phyloP scores from a whole-genome alignment of 2,113 vertebrate species.

The Chlorodrepanis virens region DNA sequence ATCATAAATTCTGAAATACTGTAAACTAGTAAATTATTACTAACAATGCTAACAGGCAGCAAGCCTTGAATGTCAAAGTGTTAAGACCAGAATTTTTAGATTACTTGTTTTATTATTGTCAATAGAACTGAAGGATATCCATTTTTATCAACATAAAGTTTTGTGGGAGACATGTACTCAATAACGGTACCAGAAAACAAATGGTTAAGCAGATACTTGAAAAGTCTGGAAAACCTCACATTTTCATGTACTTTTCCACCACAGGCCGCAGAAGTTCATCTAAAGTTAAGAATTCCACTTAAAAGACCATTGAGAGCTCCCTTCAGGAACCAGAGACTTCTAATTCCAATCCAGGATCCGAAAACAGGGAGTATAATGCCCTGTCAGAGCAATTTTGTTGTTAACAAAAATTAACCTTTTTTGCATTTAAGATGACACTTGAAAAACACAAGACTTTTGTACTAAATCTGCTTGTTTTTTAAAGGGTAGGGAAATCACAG shows the following conservation, averaged over 20 bases:
- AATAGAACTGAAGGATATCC: not conserved
- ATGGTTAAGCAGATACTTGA: not conserved
- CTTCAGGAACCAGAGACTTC: not conserved
- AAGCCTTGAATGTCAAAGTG: not conserved
- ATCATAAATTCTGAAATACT: not conserved
- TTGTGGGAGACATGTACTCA: not conserved
- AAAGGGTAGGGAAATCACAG: not conserved
- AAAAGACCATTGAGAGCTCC: not conserved
- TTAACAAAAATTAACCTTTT: not conserved
- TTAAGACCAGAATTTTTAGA: not conserved
- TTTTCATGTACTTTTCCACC: not conserved
- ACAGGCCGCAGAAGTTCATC: not conserved
- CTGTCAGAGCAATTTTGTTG: not conserved
- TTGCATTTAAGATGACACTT: not conserved
- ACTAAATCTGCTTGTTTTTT: not conserved
- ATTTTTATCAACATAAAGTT: not conserved
- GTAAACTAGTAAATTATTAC: not conserved
- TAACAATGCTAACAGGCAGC: not conserved
- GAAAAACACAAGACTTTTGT: not conserved
- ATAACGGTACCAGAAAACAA: not conserved
- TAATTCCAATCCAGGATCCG: not conserved
- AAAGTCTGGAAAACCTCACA: not conserved
- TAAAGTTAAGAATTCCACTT: not conserved
- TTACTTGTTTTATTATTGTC: not conserved
- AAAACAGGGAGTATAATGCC: not conserved